Conservation (phyloP, 2,888 invertebrate species). For the Steinernema scapterisci region DNA sequence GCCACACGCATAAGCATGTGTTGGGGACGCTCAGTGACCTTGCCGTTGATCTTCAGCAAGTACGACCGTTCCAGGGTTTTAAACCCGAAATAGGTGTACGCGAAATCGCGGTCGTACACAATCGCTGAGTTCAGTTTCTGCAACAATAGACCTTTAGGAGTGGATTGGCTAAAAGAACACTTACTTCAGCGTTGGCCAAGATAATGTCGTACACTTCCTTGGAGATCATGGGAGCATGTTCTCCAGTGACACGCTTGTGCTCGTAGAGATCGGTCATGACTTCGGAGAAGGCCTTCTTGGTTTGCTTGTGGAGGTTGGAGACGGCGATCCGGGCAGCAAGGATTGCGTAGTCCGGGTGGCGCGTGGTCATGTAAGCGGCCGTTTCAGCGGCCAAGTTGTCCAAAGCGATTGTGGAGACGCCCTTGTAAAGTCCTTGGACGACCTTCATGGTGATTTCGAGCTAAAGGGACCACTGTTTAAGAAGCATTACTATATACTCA, state of each 20-base stretch:
- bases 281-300: slow-evolving; percentile 75
- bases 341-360: slow-evolving; percentile 90
- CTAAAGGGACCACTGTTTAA: slow-evolving; percentile 58
- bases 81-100: slow-evolving; percentile 98
- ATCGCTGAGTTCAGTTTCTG: slow-evolving; percentile 86
- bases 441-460: slow-evolving; percentile 76
- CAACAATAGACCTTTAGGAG: slow-evolving; percentile 34
- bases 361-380: slow-evolving; percentile 95
- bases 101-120: slow-evolving; percentile 93
- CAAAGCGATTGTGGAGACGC: slow-evolving; percentile 93
- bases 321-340: slow-evolving; percentile 82
- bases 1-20: slow-evolving; percentile 98
- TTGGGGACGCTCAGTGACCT: slow-evolving; percentile 90
- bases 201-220: slow-evolving; percentile 81
- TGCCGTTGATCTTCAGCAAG: slow-evolving; percentile 84
- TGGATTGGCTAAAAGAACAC: slow-evolving; percentile 39
- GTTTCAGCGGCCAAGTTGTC: slow-evolving; percentile 98
- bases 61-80: slow-evolving; percentile 96
- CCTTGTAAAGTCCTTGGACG: slow-evolving; percentile 89
- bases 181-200: slow-evolving; percentile 80
- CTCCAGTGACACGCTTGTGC: slow-evolving; percentile 77
- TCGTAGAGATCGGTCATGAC: slow-evolving; percentile 85
- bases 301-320: slow-evolving; percentile 97
- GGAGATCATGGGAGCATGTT: slow-evolving; percentile 82
- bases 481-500: not conserved